Conservation (phyloP, 1,140 invertebrate species). For the Telenomus remus region DNA sequence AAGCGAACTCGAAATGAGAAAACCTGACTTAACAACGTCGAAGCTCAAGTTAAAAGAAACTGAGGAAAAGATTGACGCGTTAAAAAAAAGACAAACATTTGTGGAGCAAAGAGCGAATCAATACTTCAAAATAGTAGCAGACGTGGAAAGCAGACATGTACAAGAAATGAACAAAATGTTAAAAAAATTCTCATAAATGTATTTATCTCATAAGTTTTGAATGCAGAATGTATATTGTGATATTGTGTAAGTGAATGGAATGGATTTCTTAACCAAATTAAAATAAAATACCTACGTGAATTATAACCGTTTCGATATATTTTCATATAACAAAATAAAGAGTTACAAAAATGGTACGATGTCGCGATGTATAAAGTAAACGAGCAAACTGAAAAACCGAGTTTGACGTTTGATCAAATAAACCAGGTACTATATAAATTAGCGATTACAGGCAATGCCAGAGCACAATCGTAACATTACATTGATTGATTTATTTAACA, state of each 20-base stretch:
- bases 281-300: background rate
- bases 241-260: background rate
- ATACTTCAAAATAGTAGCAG: no score
- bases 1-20: no score
- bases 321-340: constrained; percentile 44
- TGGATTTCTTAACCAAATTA: background rate
- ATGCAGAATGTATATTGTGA: no score
- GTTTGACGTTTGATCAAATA: constrained; percentile 19
- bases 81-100: no score
- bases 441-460: constrained; percentile 15
- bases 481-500: constrained; percentile 73
- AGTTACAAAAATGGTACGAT: constrained; percentile 36
- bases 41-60: no score
- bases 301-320: constrained; percentile 33
- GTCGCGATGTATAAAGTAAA: constrained; percentile 1
- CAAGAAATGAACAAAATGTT: no score
- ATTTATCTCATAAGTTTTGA: no score
- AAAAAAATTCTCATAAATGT: no score
- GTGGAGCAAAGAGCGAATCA: no score
- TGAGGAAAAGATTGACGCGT: no score
- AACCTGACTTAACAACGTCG: no score
- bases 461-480: constrained; percentile 63
- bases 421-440: constrained; percentile 36
- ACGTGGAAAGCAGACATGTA: no score
- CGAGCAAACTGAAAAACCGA: constrained; percentile 17